phyloP scores from a whole-genome alignment of 2,113 vertebrate species.

The Cisticola juncidis region DNA sequence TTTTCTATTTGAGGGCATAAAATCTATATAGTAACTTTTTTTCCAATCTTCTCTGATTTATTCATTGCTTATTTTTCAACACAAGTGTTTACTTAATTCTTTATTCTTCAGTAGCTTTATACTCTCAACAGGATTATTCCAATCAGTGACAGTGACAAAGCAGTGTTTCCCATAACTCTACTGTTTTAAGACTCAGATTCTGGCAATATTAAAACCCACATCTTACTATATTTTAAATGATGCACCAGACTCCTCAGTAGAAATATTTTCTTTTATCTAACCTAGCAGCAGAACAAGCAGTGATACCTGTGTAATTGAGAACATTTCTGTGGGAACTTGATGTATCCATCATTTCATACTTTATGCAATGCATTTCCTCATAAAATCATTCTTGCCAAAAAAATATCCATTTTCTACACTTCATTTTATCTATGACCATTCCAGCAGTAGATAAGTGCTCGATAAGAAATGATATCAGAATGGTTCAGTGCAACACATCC shows the following conservation, averaged over 20 bases:
- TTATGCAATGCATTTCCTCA: background rate
- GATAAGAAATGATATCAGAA: background rate
- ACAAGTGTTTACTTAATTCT: background rate
- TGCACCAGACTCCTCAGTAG: background rate
- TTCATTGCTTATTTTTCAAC: background rate
- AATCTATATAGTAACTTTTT: background rate
- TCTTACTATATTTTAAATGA: background rate
- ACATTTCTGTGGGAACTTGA: background rate
- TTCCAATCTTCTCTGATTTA: background rate
- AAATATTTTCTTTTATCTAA: background rate
- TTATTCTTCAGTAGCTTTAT: background rate
- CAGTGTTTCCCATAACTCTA: background rate
- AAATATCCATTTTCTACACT: background rate
- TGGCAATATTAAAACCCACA: background rate
- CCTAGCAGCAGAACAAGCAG: background rate
- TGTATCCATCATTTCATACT: background rate
- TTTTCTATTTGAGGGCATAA: background rate
- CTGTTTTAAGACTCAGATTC: background rate
- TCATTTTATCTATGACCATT: background rate
- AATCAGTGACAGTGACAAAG: background rate
- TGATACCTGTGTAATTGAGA: background rate
- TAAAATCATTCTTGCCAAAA: background rate
- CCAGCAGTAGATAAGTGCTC: background rate
- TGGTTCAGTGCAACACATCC: background rate
- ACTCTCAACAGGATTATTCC: background rate